These are phyloP conservation scores for Hirundichthys speculiger DNA, from an alignment of 2,113 vertebrate genomes.

Conservation along the genomic window DNA sequence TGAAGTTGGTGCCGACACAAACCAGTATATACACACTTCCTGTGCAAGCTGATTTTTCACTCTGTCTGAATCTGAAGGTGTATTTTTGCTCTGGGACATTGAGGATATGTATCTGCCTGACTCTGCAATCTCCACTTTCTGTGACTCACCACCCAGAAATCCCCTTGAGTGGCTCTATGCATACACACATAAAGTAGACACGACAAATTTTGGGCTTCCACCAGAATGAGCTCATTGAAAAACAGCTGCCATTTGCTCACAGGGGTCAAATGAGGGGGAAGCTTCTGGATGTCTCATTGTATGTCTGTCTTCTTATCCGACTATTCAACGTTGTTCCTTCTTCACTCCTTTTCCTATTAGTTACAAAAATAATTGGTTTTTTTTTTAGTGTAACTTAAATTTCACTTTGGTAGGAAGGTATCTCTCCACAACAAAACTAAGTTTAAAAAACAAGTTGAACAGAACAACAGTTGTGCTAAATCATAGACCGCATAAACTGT, in stretches of 20 bases:
- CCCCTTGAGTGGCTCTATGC: slow-evolving; percentile 41
- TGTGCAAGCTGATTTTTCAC: slow-evolving; percentile 12
- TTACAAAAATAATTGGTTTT: too few relatives aligned
- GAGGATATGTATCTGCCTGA: slow-evolving; percentile 68
- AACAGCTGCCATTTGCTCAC: slow-evolving; percentile 66
- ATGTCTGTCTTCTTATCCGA: slow-evolving; percentile 30
- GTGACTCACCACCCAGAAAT: slow-evolving; percentile 66
- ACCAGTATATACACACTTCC: slow-evolving; percentile 14
- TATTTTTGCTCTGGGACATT: slow-evolving; percentile 44
- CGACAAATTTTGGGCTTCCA: slow-evolving; percentile 69
- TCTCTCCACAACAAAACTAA: too few relatives aligned
- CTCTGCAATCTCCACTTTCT: slow-evolving; percentile 58
- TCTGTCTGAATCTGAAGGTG: slow-evolving; percentile 5
- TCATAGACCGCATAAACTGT: too few relatives aligned
- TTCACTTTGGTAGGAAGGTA: too few relatives aligned
- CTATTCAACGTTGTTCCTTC: neutral
- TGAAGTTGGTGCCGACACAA: neutral
- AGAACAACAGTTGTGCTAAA: too few relatives aligned
- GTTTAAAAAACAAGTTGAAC: too few relatives aligned
- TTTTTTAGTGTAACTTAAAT: too few relatives aligned
- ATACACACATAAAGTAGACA: slow-evolving; percentile 45
- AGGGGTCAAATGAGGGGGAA: slow-evolving; percentile 56
- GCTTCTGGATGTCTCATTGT: slow-evolving; percentile 8
- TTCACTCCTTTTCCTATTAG: neutral
- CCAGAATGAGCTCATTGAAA: slow-evolving; percentile 69